These are phyloP conservation scores for Sepioteuthis lessoniana DNA, from an alignment of 2,888 invertebrate genomes.

Conservation along the genomic window DNA sequence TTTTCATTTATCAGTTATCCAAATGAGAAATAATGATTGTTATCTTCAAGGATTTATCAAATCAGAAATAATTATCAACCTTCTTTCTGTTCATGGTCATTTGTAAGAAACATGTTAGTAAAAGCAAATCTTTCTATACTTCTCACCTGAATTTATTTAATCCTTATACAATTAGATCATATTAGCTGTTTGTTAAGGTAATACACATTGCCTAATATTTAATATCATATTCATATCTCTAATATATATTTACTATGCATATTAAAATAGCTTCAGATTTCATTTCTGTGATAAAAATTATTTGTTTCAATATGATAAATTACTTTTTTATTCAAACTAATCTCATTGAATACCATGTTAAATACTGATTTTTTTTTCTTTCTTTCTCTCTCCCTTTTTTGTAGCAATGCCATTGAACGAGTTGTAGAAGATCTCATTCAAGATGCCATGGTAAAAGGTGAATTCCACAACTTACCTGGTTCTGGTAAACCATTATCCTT, in stretches of 20 bases:
- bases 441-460: slow-evolving; percentile 91
- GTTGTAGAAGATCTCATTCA: slow-evolving; percentile 93
- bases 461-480: slow-evolving; percentile 89
- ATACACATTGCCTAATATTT: not conserved
- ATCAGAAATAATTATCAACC: too few relatives aligned
- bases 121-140: not conserved
- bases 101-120: not conserved
- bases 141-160: not conserved
- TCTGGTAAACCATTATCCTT: slow-evolving; percentile 86
- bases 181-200: too few relatives aligned
- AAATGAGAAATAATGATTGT: too few relatives aligned
- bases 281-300: not conserved
- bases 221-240: not conserved
- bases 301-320: not conserved
- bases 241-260: not conserved
- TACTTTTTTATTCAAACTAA: not conserved
- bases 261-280: not conserved
- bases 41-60: too few relatives aligned
- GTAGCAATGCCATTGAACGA: slow-evolving; percentile 84
- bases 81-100: not conserved
- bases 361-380: not conserved
- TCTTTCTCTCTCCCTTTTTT: not conserved
- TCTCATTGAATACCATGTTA: not conserved
- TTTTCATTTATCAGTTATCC: too few relatives aligned
- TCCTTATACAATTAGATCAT: too few relatives aligned